phyloP scores from a whole-genome alignment of 2,113 vertebrate genomes.

The Tragelaphus scriptus region DNA sequence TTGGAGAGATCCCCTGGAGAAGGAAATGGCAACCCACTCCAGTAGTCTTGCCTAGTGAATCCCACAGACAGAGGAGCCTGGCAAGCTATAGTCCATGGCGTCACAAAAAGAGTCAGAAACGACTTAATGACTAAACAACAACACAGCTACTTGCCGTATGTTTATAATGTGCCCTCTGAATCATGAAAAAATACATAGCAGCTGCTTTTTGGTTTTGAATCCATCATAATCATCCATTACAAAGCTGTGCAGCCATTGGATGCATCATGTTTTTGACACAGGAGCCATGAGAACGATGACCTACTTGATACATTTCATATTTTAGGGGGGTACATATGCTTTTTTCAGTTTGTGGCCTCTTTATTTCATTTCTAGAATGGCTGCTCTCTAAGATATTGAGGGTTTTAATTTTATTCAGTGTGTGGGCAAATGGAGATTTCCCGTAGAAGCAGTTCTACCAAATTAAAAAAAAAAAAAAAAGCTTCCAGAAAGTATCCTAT shows the following conservation, averaged over 20 bases:
- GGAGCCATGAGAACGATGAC: not conserved
- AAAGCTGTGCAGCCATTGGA: not conserved
- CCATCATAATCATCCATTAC: not conserved
- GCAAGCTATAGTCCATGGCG: not conserved
- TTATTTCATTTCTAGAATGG: constrained; percentile 16
- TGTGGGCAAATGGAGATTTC: constrained; percentile 45
- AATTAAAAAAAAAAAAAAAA: constrained; percentile 19
- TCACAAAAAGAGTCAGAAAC: not conserved
- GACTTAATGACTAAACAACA: not conserved
- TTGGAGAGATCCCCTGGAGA: not conserved
- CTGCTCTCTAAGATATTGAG: not conserved
- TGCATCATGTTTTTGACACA: not conserved
- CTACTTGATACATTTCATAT: not conserved
- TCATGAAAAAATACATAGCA: not conserved
- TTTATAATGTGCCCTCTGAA: not conserved
- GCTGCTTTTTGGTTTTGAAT: not conserved
- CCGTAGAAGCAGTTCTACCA: constrained; percentile 23
- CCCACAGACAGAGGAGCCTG: not conserved
- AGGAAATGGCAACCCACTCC: not conserved
- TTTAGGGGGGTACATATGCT: not conserved
- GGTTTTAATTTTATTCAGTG: constrained; percentile 35
- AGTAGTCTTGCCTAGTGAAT: not conserved
- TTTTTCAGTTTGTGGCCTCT: not conserved
- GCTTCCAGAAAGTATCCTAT: not conserved
- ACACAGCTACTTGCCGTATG: not conserved